Evolutionary conservation across 2,113 vertebrate species (phyloP), one percentile per base, ranked within the genome.

Genomic region (Crotalus horridus): DNA sequence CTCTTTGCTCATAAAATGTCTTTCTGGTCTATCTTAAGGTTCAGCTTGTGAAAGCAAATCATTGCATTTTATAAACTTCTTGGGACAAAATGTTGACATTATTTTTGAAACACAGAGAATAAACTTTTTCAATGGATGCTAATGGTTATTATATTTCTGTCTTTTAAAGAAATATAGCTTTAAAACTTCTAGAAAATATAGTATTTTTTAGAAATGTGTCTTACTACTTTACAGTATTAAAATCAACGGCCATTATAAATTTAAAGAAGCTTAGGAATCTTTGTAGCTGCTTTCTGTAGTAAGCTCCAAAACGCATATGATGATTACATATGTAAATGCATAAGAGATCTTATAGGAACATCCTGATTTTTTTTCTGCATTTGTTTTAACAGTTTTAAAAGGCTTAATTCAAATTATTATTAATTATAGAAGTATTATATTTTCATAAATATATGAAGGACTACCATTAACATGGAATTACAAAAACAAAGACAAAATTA

Each of bases 401-500:
- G 33, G 69, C 69, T 81, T 81, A 81, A 81, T 81, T 81, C 69
- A 81, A 33, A 39, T 7, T 15, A 74, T 39, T 39, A 33, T 39
- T 39, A 81, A 81, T 81, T 81, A 17, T 7, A 74, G n/a, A 39
- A 74, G 26, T 20, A 10, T 53, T 91, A 11, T 87, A 33, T 61
- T 33, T 51, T 24, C 26, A 53, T 3, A 74, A 92, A 91, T 0
- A 58, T 58, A 85, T 61, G 56, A 74, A 81, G 61, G 53, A 64
- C 58, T 48, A 39, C 21, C 26, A 39, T 91, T 61, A 61, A 87
- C 29, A 56, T 81, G 3, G 10, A 64, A 88, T 17, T 46, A 54
- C 24, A 89, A 48, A 91, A 89, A 59, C 21, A 53, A 24, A 92
- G 53, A 56, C 29, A 21, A 17, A 93, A 94, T 97, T 94, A 99